phyloP scores from a whole-genome alignment of 2,888 invertebrate genomes.

The Rhimphoctona megacephalus region DNA sequence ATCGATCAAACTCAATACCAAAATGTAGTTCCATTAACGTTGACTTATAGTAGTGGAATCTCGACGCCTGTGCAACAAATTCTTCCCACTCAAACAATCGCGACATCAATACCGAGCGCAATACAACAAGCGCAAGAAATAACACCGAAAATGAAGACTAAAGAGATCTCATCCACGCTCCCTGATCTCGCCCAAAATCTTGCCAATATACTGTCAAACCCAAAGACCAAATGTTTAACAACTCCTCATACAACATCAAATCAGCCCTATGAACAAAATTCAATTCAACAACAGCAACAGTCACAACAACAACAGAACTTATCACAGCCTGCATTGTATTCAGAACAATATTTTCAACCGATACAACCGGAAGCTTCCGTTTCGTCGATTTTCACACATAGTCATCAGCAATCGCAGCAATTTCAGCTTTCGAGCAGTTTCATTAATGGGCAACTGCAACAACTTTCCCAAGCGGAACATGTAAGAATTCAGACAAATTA shows the following conservation, averaged over 20 bases:
- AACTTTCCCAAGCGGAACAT: slow-evolving; percentile 41
- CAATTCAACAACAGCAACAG: slow-evolving; percentile 31
- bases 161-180: slow-evolving; percentile 83
- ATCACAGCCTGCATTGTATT: slow-evolving; percentile 74
- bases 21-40: slow-evolving; percentile 14
- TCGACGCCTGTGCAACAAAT: slow-evolving; percentile 68
- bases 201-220: slow-evolving; percentile 83
- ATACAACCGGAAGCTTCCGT: slow-evolving; percentile 78
- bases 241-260: slow-evolving; percentile 76
- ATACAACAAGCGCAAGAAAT: slow-evolving; percentile 68
- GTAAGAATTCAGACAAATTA: slow-evolving; percentile 42
- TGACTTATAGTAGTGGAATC: slow-evolving; percentile 67
- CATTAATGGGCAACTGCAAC: slow-evolving; percentile 71
- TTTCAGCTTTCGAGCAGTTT: slow-evolving; percentile 26
- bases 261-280: slow-evolving; percentile 68
- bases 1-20: slow-evolving; percentile 62
- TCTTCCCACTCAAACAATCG: slow-evolving; percentile 69
- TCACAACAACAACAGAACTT: slow-evolving; percentile 58
- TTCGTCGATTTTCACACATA: slow-evolving; percentile 8
- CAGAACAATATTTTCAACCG: slow-evolving; percentile 82
- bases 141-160: slow-evolving; percentile 77
- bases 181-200: slow-evolving; percentile 83
- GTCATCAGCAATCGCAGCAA: slow-evolving; percentile 57
- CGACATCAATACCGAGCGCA: slow-evolving; percentile 60
- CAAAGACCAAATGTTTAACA: slow-evolving; percentile 79